Base-by-base conservation (phyloP, 2,888 invertebrate species). In the Tachystola acroxantha region DNA sequence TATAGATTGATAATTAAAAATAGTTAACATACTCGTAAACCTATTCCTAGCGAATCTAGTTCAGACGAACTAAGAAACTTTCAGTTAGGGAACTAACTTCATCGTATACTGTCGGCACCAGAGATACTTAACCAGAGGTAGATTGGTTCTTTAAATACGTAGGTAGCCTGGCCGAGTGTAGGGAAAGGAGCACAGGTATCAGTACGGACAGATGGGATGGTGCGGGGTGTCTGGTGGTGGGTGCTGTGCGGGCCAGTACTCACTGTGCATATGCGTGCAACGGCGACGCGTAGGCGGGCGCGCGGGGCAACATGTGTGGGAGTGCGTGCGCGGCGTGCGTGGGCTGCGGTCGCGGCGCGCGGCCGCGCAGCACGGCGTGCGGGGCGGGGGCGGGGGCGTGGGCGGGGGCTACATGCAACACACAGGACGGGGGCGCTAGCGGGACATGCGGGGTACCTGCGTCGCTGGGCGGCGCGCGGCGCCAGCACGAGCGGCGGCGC, bases 181-280 rank as follows among this genome's bases (percentile, higher is more conserved):
- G n/a, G n/a, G n/a, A n/a, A n/a, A n/a, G n/a, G n/a, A n/a, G n/a
- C n/a, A n/a, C n/a, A n/a, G n/a, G n/a, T n/a, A n/a, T n/a, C n/a
- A n/a, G 16, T 16, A 16, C 6, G 16, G 3, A 16, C 3, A 16
- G 9, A n/a, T 24, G 24, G 31, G 11, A 11, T 10, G 20, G 32
- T 22, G 32, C 27, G 2, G 7, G 9, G n/a, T n/a, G n/a, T n/a
- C n/a, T 7, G 4, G 20, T 20, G 24, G 43, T 13, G 51, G n/a
- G 38, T 40, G 39, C 3, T 29, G 27, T 43, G 37, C 37, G 34
- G 42, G 12, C 37, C 48, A 73, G 76, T 91, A 94, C 94, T 94
- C 92, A 94, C 95, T 94, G 95, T 81, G 96, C 92, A 88, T 95
- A 96, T 72, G 96, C 95, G 90, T 95, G 95, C 84, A 94, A 89